Conservation (phyloP, 2,797 vertebrate genomes). For the Spea hammondii region DNA sequence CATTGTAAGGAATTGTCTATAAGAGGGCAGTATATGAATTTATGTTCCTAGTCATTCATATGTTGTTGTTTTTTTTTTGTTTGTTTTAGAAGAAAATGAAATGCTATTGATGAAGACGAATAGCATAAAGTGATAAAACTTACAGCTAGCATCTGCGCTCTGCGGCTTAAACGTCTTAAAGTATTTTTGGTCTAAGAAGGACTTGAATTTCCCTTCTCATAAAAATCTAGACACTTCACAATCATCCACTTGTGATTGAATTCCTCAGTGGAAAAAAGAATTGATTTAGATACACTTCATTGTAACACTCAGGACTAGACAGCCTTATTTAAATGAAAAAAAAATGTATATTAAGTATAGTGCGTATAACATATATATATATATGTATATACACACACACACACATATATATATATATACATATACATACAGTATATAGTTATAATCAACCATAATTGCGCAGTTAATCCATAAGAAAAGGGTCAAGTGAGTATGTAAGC, state of each 20-base stretch:
- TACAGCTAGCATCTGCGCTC: neutral
- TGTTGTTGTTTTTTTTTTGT: neutral
- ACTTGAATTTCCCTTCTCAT: constrained; percentile 50
- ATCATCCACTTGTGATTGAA: constrained; percentile 40
- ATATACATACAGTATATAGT: too few relatives aligned
- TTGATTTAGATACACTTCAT: constrained; percentile 52
- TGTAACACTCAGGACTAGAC: constrained; percentile 43
- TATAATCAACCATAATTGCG: too few relatives aligned
- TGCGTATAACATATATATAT: constrained; percentile 22
- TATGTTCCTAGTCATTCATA: neutral
- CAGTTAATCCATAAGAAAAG: too few relatives aligned
- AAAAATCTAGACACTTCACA: constrained; percentile 51
- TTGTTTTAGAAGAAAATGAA: neutral
- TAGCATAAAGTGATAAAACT: neutral
- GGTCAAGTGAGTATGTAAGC: too few relatives aligned
- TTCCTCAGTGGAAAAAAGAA: constrained; percentile 48
- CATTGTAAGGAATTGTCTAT: too few relatives aligned
- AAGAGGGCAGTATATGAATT: too few relatives aligned
- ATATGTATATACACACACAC: too few relatives aligned
- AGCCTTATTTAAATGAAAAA: constrained; percentile 51
- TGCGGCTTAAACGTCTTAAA: constrained; percentile 20
- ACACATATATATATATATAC: too few relatives aligned
- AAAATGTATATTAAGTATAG: constrained; percentile 42
- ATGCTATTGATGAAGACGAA: neutral
- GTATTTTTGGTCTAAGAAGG: constrained; percentile 50